These are phyloP conservation scores for Mus caroli DNA, from an alignment of 2,797 vertebrate species.

Conservation along the genomic window DNA sequence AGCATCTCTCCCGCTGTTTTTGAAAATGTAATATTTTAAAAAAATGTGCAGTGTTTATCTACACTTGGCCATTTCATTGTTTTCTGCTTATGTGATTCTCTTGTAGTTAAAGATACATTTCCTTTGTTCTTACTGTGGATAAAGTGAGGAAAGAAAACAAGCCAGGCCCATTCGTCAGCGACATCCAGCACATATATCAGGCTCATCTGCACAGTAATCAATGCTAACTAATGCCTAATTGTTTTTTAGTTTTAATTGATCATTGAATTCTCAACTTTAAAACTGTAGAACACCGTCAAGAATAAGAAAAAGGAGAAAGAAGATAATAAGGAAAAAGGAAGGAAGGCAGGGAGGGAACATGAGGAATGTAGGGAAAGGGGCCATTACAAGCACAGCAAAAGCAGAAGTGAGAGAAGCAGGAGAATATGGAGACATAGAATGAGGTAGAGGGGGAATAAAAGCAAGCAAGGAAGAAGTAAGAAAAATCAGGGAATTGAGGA, in stretches of 20 bases:
- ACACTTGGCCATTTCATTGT: constrained; percentile 52
- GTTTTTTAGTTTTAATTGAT: constrained; percentile 49
- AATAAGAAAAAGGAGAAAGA: not conserved
- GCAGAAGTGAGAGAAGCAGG: not conserved
- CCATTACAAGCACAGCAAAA: not conserved
- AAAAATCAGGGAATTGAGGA: not conserved
- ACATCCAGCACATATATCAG: not conserved
- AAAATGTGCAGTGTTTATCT: constrained; percentile 58
- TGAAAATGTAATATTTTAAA: constrained; percentile 71
- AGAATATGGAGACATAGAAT: not conserved
- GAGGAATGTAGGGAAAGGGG: not conserved
- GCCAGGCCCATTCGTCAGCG: constrained; percentile 25
- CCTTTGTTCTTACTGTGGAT: constrained; percentile 9
- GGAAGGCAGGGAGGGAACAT: rapidly evolving
- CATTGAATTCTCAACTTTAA: constrained; percentile 28
- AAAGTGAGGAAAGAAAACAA: constrained; percentile 59
- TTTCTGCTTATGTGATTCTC: constrained; percentile 59
- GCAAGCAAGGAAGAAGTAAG: not conserved
- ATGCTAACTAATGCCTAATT: constrained; percentile 45
- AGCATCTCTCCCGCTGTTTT: constrained; percentile 63
- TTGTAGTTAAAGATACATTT: constrained; percentile 63
- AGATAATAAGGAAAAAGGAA: not conserved
- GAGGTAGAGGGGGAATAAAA: not conserved
- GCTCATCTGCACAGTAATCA: constrained; percentile 38
- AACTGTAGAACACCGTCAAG: not conserved